A percentile compares a stretch with the other conserved stretches of the same genome.
Evolutionary conservation across 2,113 vertebrate species (phyloP).

Genomic region (Actenoides hombroni): DNA sequence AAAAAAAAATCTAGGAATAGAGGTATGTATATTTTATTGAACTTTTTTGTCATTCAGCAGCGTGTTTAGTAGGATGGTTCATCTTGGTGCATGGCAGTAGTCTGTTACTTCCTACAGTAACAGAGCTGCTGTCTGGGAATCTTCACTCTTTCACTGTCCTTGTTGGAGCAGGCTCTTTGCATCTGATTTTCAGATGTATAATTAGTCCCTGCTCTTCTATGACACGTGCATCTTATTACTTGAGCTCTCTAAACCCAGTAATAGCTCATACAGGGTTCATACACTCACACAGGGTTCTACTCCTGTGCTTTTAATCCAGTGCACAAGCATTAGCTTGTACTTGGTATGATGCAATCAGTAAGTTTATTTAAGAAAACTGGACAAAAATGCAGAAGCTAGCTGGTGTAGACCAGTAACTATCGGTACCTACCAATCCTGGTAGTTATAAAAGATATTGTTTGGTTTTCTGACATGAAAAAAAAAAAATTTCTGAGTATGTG

Average conservation of each 20-base stretch:
- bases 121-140: not conserved
- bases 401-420: not conserved
- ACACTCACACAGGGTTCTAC: not conserved
- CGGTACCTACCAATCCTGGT: not conserved
- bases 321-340: not conserved
- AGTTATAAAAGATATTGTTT: accelerated
- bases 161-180: not conserved
- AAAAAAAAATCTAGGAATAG: not conserved
- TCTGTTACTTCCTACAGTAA: not conserved
- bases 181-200: not conserved
- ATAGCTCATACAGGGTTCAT: not conserved
- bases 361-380: not conserved
- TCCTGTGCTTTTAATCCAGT: not conserved
- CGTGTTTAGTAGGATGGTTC: not conserved
- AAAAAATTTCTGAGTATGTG: not conserved
- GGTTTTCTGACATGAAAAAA: not conserved
- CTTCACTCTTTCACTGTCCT: not conserved
- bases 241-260: not conserved
- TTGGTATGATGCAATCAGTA: not conserved
- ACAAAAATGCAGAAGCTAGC: not conserved
- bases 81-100: not conserved
- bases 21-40: not conserved
- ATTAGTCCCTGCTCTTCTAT: not conserved
- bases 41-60: too few species aligned
- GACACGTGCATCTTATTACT: not conserved